These are phyloP conservation scores for Corythoichthys haematopterus DNA, from an alignment of 2,113 vertebrate species.

Conservation along the genomic window DNA sequence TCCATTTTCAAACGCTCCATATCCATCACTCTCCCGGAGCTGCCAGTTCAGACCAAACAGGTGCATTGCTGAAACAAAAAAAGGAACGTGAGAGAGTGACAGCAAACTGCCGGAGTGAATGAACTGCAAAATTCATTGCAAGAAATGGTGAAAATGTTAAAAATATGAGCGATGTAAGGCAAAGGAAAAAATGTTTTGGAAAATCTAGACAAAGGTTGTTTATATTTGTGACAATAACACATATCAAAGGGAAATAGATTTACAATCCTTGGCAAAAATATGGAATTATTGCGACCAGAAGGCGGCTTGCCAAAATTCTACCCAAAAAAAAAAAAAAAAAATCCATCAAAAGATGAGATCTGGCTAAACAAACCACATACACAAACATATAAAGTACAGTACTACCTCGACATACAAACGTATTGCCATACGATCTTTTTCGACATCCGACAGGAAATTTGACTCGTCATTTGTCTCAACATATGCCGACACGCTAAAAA, in stretches of 20 bases:
- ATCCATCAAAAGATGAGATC: no score
- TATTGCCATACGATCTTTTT: no score
- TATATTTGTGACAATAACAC: not conserved
- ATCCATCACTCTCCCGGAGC: slow-evolving; percentile 90
- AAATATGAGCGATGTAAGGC: not conserved
- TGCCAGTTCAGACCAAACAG: slow-evolving; percentile 98
- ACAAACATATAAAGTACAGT: no score
- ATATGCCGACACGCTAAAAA: no score
- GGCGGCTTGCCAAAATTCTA: no score
- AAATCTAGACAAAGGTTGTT: not conserved
- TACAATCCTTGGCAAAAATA: no score
- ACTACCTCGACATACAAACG: no score
- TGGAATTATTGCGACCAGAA: no score
- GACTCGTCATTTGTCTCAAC: no score
- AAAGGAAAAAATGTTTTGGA: not conserved
- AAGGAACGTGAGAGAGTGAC: not conserved
- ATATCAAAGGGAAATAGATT: not conserved
- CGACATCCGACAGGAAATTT: no score
- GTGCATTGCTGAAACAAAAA: slow-evolving; percentile 83
- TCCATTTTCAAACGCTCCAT: slow-evolving; percentile 91
- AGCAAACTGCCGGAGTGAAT: not conserved
- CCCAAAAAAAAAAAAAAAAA: no score
- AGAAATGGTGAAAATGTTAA: not conserved
- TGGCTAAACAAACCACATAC: no score
- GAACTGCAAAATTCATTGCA: slow-evolving; percentile 3